Conservation (phyloP, 2,113 vertebrate genomes). For the Oncorhynchus tshawytscha region DNA sequence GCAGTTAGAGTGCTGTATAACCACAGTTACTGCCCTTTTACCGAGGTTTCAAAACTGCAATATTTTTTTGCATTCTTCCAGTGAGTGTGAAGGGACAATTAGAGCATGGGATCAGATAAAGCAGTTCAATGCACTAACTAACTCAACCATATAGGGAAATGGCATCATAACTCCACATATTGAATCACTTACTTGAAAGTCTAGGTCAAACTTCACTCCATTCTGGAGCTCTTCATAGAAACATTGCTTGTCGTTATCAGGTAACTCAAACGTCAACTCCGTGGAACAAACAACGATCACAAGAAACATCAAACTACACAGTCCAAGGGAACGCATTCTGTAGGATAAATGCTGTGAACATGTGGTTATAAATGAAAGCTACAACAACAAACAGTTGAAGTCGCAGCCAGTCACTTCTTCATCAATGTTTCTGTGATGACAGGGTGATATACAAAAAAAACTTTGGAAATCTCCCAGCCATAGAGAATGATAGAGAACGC, state of each 20-base stretch:
- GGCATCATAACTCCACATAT: too few relatives aligned
- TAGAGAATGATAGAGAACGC: background rate
- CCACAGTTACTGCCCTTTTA: too few relatives aligned
- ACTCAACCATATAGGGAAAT: too few relatives aligned
- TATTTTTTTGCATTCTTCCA: too few relatives aligned
- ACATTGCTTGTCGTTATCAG: constrained; percentile 77
- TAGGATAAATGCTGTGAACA: background rate
- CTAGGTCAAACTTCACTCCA: constrained; percentile 68
- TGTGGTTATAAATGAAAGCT: background rate
- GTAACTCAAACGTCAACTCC: constrained; percentile 75
- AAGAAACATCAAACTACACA: constrained; percentile 43
- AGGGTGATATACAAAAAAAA: too few relatives aligned
- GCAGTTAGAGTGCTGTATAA: too few relatives aligned
- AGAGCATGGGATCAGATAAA: too few relatives aligned
- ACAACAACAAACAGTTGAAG: too few relatives aligned
- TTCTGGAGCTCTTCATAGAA: constrained; percentile 74
- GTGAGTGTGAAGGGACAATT: too few relatives aligned
- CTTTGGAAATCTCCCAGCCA: background rate
- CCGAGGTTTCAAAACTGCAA: too few relatives aligned
- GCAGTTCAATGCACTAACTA: too few relatives aligned
- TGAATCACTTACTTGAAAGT: constrained; percentile 71
- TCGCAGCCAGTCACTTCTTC: background rate
- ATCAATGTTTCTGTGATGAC: background rate
- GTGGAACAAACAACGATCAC: constrained; percentile 49
- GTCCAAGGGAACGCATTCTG: constrained; percentile 35